Base-by-base conservation (phyloP, 30 jellyfish, hydroid and myxozoan species). In the Aurelia aurita region DNA sequence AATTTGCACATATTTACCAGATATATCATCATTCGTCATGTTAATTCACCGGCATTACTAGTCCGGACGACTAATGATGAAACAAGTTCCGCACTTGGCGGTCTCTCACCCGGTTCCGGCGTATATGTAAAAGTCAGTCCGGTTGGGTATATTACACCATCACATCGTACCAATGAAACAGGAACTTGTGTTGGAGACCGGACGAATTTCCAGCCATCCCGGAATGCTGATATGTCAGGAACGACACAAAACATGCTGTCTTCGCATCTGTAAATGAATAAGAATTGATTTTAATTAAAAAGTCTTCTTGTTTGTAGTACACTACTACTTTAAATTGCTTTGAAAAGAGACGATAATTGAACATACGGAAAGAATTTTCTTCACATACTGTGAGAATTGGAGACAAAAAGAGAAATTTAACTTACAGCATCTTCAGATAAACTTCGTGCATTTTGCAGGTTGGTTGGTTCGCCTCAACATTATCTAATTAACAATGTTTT, bases 101-200 rank as follows among this genome's bases (percentile, higher is more conserved):
- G 89, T 69, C 90, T 77, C 77, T 87, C 96, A 32, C 96, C 96
- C 23, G 96, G 97, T 45, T 94, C 99, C 46, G 99, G 99, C 13
- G 99, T 94, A 81, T 88, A 94, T 0, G 97, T 89, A 64, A 94
- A 94, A 44, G 96, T 94, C 32, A 89, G 88, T 47, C 96, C 96
- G 74, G 99, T 94, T 71, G 99, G 99, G 65, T 94, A 94, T 10
- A 94, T 94, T 35, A 94, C 99, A 2, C 99, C 99, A 61, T 94
- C 99, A 57, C 95, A 87, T 11, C 99, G 85, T 28, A 94, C 99
- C 77, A 94, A 70, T 1, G 96, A 85, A 5, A 94, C 97, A 1
- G 99, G 99, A 18, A 94, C 99, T 62, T 79, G 96, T 51, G 96
- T 72, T 19, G 96, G 95, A 1, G 99, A 82, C 32, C 97, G 96